These are phyloP conservation scores for Pelodiscus sinensis DNA, from an alignment of 2,113 vertebrate species.

Conservation along the genomic window DNA sequence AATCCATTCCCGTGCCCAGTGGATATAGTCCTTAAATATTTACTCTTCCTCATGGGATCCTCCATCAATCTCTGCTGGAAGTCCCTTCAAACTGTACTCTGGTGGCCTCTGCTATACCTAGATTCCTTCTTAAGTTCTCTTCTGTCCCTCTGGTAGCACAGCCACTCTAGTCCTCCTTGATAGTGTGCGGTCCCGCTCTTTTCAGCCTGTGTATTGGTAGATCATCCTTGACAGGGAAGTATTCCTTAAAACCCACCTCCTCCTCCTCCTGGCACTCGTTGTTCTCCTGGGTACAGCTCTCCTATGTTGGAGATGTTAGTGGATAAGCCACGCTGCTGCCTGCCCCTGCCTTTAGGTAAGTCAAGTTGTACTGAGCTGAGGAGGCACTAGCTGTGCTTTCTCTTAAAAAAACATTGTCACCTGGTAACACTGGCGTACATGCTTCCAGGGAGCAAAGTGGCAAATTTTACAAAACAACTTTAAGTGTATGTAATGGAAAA, in stretches of 20 bases:
- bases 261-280: not conserved
- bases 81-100: not conserved
- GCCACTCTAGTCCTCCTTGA: not conserved
- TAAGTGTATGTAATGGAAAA: not conserved
- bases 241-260: not conserved
- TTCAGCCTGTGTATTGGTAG: not conserved
- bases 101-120: not conserved
- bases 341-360: not conserved
- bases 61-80: not conserved
- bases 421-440: not conserved
- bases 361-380: not conserved
- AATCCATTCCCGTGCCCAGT: not conserved
- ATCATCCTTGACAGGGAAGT: not conserved
- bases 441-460: not conserved
- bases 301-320: not conserved
- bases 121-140: not conserved
- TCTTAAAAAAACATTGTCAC: not conserved
- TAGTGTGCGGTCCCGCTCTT: not conserved
- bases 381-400: not conserved
- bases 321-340: not conserved
- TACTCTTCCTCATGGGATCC: not conserved
- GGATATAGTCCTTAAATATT: not conserved
- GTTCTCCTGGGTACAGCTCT: not conserved
- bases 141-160: not conserved
- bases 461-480: not conserved